Base-by-base conservation (phyloP, 2,888 invertebrate species). In the Ischnura elegans region DNA sequence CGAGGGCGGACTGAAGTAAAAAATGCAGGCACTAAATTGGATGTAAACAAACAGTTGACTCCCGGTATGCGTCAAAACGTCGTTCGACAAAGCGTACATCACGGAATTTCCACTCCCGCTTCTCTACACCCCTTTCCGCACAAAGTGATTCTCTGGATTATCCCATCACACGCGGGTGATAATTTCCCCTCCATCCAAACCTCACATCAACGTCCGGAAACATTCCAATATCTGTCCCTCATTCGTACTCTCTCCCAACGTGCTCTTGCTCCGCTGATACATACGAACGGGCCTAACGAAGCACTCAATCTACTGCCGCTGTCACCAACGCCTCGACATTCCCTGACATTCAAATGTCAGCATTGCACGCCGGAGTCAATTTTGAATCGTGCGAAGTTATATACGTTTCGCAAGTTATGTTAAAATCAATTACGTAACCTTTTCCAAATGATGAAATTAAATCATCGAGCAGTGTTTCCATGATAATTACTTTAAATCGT, bases 141-240 rank as follows among this genome's bases (percentile, higher is more conserved):
- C 86, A 86, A 86, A 86, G 86, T 46, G 86, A 86, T 86, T 86
- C 86, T 86, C 43, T 2, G 86, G 86, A 86, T 86, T 86, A 86
- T 86, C 86, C n/a, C 86, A 46, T 86, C 86, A n/a, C 86, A 45
- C 45, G 25, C n/a, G n/a, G n/a, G 45, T 86, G 86, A 86, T 86
- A 86, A 86, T 86, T 86, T 86, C 86, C 86, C 43, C 6, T 86
- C 86, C 46, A 25, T 25, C 46, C 86, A 25, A 25, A 86, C 19
- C 42, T 42, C 45, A n/a, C 45, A 43, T 86, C 86, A 29, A 42
- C 51, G 36, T 36, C 29, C 51, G 19, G 42, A 29, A 47, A 36
- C 51, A 29, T 29, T 51, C 16, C 87, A 51, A 29, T 42, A 29
- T 51, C 29, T 87, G 42, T 87, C 87, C 21, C 51, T 87, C 29